These are phyloP conservation scores for Gymnoscelis rufifasciata DNA, from an alignment of 2,888 invertebrate genomes.

Conservation along the genomic window DNA sequence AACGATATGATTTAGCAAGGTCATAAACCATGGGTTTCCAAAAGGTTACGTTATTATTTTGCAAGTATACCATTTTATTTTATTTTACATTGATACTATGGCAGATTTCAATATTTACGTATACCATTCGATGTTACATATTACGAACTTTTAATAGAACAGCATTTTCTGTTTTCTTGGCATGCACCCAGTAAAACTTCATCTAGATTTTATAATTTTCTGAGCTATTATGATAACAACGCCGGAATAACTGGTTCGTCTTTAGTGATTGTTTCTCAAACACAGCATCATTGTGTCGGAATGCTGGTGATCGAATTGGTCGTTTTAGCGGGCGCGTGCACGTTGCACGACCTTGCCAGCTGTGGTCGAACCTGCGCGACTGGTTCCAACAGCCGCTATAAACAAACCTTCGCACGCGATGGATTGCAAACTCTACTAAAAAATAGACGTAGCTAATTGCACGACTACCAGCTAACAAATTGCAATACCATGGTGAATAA, in stretches of 20 bases:
- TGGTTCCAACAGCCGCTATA: constrained; percentile 57
- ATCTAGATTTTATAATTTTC: constrained; percentile 24
- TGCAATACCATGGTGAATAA: constrained; percentile 7
- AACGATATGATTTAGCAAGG: constrained; percentile 15
- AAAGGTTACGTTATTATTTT: background rate
- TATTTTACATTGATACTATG: too few relatives aligned
- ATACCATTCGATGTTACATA: too few relatives aligned
- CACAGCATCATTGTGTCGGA: constrained; percentile 49
- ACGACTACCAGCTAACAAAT: constrained; percentile 18
- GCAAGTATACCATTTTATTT: too few relatives aligned
- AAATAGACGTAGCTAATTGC: constrained; percentile 24
- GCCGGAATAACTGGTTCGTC: constrained; percentile 9
- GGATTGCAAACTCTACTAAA: constrained; percentile 36
- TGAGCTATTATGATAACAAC: constrained; percentile 9
- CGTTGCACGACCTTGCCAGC: constrained; percentile 70
- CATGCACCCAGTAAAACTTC: background rate
- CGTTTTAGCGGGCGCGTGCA: constrained; percentile 60
- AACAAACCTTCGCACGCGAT: constrained; percentile 69
- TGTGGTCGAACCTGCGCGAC: constrained; percentile 62
- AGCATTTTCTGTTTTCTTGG: background rate
- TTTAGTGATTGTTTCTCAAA: constrained; percentile 36
- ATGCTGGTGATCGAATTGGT: constrained; percentile 52
- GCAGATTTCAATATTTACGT: too few relatives aligned
- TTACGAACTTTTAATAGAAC: constrained; percentile 1
- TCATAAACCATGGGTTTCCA: constrained; percentile 1